phyloP scores from a whole-genome alignment of 1,140 invertebrate genomes.

The Orussus abietinus region DNA sequence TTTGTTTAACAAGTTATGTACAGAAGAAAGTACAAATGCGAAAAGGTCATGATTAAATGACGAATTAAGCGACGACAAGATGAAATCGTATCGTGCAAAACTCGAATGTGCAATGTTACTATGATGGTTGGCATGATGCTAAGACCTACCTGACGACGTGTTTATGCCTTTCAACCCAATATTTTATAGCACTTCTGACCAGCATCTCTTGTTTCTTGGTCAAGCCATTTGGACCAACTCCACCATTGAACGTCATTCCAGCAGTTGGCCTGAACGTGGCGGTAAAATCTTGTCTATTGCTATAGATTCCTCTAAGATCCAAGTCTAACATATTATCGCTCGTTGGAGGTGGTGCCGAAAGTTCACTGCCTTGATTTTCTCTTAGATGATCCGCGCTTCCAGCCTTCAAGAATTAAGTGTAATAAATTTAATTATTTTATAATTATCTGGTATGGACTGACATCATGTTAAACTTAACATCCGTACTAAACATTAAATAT shows the following conservation, averaged over 20 bases:
- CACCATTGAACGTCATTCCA: constrained; percentile 58
- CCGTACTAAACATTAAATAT: too few species aligned
- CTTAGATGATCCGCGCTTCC: constrained; percentile 42
- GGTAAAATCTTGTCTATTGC: constrained; percentile 70
- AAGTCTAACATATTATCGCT: constrained; percentile 54
- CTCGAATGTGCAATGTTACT: too few species aligned
- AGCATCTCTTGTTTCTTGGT: constrained; percentile 78
- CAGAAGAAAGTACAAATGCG: too few species aligned
- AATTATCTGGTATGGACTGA: too few species aligned
- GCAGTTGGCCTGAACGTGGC: constrained; percentile 66
- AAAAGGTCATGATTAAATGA: too few species aligned
- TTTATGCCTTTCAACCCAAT: constrained; percentile 84
- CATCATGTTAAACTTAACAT: too few species aligned
- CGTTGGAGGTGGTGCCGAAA: constrained; percentile 23
- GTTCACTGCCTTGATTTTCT: constrained; percentile 22
- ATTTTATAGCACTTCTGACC: constrained; percentile 78
- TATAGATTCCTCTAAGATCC: constrained; percentile 71
- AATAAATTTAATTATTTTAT: too few species aligned
- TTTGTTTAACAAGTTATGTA: too few species aligned
- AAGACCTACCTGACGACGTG: constrained; percentile 71
- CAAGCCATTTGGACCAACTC: constrained; percentile 67
- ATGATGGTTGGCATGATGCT: too few species aligned
- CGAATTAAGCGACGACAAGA: too few species aligned
- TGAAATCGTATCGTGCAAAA: too few species aligned
- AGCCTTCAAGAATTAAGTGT: constrained; percentile 31